Conservation (phyloP, 2,797 vertebrate species). For the Phrynocephalus guinanensis region DNA sequence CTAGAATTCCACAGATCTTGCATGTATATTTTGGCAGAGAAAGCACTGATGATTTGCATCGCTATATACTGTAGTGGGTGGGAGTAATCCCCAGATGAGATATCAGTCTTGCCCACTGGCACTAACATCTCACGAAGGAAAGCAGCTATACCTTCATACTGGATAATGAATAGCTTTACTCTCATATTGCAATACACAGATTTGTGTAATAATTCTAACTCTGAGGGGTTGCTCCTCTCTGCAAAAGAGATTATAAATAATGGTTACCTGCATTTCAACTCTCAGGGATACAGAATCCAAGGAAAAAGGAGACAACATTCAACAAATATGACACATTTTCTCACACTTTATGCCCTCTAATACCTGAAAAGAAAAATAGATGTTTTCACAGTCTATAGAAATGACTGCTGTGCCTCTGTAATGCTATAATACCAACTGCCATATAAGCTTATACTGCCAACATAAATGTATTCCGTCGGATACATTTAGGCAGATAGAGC, state of each 20-base stretch:
- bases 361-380: slow-evolving; percentile 4
- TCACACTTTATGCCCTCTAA: neutral
- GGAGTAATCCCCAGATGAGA: slow-evolving; percentile 40
- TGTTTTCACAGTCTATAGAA: neutral
- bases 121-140: slow-evolving; percentile 36
- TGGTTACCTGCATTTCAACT: slow-evolving; percentile 7
- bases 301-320: slow-evolving; percentile 6
- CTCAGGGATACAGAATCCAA: slow-evolving; percentile 1
- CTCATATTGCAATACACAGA: slow-evolving; percentile 41
- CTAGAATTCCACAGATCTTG: slow-evolving; percentile 47
- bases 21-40: slow-evolving; percentile 41
- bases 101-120: slow-evolving; percentile 49
- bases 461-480: neutral
- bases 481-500: neutral
- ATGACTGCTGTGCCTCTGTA: neutral
- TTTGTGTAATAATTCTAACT: slow-evolving; percentile 50
- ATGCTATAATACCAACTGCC: neutral
- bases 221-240: slow-evolving; percentile 21
- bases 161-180: slow-evolving; percentile 36
- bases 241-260: slow-evolving; percentile 33
- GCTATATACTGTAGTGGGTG: slow-evolving; percentile 35
- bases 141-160: slow-evolving; percentile 36
- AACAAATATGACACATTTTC: slow-evolving; percentile 10
- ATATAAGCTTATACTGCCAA: neutral
- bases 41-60: slow-evolving; percentile 17